A percentile compares a stretch with the other conserved stretches of the same genome.
Evolutionary conservation across 1,140 invertebrate species (phyloP).

Genomic region (Anadara kagoshimensis): DNA sequence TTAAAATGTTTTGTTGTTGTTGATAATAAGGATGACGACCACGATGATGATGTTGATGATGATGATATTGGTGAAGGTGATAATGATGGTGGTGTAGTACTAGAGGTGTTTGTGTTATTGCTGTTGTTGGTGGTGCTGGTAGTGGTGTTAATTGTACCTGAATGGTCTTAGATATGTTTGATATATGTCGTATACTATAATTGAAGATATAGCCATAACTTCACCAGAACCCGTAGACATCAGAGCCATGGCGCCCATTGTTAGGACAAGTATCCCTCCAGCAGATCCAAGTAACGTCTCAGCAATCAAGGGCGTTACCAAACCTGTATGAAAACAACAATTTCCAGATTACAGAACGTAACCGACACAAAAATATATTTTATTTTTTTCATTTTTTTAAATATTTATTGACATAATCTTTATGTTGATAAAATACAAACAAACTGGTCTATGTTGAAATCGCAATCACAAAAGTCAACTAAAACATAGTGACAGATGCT

Average conservation of each 20-base stretch:
- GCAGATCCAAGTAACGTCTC: conserved; percentile 68
- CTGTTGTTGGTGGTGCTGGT: background rate
- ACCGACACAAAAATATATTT: background rate
- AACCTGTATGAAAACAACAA: conserved; percentile 52
- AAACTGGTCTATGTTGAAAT: no score
- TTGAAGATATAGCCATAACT: conserved; percentile 74
- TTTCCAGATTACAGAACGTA: no score
- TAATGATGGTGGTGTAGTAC: no score
- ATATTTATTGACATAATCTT: background rate
- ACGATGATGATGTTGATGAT: no score
- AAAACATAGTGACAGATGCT: no score
- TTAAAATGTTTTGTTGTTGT: no score
- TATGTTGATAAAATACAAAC: no score
- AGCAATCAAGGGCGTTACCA: conserved; percentile 71
- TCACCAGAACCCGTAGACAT: conserved; percentile 73
- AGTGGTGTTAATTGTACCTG: conserved; percentile 51
- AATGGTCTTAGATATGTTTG: conserved; percentile 70
- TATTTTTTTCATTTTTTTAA: background rate
- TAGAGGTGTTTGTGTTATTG: no score
- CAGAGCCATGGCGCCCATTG: conserved; percentile 72
- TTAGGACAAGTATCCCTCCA: conserved; percentile 70
- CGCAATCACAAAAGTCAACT: no score
- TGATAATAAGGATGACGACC: no score
- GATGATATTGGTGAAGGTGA: no score
- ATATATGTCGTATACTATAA: conserved; percentile 75